Percentiles rank a stretch among this genome's conserved stretches.
Evolutionary conservation across 2,113 vertebrate genomes (phyloP).

Genomic region (Siniperca chuatsi): DNA sequence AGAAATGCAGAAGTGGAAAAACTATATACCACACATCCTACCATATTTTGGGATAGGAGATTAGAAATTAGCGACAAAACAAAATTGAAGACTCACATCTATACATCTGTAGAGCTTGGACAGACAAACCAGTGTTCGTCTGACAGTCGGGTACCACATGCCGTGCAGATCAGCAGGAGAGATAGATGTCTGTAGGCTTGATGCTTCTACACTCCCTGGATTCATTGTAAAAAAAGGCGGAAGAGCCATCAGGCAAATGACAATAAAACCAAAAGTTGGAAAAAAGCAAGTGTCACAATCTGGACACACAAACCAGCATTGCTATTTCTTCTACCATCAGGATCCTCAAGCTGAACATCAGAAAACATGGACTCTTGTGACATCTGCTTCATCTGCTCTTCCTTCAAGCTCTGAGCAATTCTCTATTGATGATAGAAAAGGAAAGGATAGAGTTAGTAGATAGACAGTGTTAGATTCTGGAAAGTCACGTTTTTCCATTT

Average conservation of each 20-base stretch:
- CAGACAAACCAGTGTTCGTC: slow-evolving; percentile 96
- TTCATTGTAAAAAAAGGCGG: slow-evolving; percentile 17
- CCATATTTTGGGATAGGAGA: background rate
- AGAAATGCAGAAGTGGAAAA: slow-evolving; percentile 16
- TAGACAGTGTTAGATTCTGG: background rate
- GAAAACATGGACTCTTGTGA: slow-evolving; percentile 88
- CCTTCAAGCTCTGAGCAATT: slow-evolving; percentile 98
- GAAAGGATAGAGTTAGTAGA: slow-evolving; percentile 1
- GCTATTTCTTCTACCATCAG: slow-evolving; percentile 83
- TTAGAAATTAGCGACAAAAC: background rate
- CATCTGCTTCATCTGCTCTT: slow-evolving; percentile 90
- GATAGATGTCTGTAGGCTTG: slow-evolving; percentile 87
- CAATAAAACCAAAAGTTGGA: background rate
- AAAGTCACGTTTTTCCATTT: background rate
- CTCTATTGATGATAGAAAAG: slow-evolving; percentile 80
- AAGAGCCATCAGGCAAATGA: slow-evolving; percentile 45
- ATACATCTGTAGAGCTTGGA: slow-evolving; percentile 99
- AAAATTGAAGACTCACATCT: slow-evolving; percentile 87
- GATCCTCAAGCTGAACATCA: slow-evolving; percentile 91
- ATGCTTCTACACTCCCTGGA: slow-evolving; percentile 85
- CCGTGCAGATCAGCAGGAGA: slow-evolving; percentile 99
- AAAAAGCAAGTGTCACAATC: slow-evolving; percentile 16
- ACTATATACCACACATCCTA: background rate
- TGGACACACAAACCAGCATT: slow-evolving; percentile 85
- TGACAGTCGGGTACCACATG: slow-evolving; percentile 99